These are phyloP conservation scores for Thinocorus orbignyianus DNA, from an alignment of 2,113 vertebrate genomes.

Conservation along the genomic window DNA sequence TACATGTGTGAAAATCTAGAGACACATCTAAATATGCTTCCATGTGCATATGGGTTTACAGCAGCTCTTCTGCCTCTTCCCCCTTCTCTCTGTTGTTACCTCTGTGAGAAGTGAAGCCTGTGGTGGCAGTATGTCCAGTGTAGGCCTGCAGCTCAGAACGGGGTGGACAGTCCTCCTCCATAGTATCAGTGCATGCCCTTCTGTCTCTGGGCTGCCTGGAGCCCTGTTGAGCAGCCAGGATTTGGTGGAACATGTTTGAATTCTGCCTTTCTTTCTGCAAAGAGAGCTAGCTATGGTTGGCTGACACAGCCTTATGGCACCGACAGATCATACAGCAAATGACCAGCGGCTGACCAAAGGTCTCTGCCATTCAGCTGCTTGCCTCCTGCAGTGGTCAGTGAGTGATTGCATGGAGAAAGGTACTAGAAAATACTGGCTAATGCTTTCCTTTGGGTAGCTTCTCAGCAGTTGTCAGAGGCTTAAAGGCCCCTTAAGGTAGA, in stretches of 20 bases:
- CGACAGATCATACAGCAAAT: not conserved
- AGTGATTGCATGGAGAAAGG: not conserved
- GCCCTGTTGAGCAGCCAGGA: fast-evolving
- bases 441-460: not conserved
- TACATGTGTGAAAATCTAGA: slow-evolving; percentile 14
- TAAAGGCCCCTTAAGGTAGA: not conserved
- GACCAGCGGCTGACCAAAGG: not conserved
- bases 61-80: not conserved
- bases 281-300: not conserved
- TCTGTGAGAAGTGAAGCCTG: not conserved
- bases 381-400: not conserved
- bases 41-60: not conserved
- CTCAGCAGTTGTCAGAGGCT: not conserved
- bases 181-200: not conserved
- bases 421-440: not conserved
- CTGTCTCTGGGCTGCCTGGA: not conserved
- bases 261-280: not conserved
- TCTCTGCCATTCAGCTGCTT: not conserved
- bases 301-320: not conserved
- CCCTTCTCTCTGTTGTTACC: not conserved
- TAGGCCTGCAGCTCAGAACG: not conserved
- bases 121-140: not conserved
- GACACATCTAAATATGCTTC: not conserved
- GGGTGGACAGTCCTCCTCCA: not conserved
- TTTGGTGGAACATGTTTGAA: fast-evolving